Evolutionary conservation across 2,113 vertebrate genomes (phyloP), one percentile per base, ranked within the genome.

Genomic region (Petaurus breviceps): DNA sequence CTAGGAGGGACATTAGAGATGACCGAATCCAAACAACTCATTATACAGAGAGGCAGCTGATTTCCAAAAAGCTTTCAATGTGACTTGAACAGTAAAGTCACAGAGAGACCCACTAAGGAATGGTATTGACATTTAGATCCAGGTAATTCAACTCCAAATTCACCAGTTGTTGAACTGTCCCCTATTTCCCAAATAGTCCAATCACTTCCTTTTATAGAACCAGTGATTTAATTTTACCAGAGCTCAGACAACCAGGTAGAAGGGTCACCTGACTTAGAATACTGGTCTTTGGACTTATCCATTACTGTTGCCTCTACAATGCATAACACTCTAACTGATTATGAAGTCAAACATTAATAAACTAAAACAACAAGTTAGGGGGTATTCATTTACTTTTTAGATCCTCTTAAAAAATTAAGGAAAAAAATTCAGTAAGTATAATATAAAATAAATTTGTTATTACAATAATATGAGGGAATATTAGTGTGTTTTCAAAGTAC

Each of bases 391-490:
- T 23, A 51, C 22, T 1, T 61, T 46, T 46, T 77, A 14, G 25
- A 89, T 25, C 1, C 16, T 28, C 22, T 90, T 54, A 2, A 68
- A 49, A 3, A 50, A 51, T 3, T 3, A 43, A 77, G 1, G 5
- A 2, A 22, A 92, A 31, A 47, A 19, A 43, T 26, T 51, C 24
- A 90, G 0, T 93, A 92, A 93, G 49, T 12, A 93, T 23, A 94
- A 90, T 57, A 37, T n/a, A 51, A 92, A 90, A 25, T 12, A 77
- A 96, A 93, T 96, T 61, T 51, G 11, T 91, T n/a, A 93, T 53
- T 93, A 49, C 0, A 0, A 91, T 94, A 52, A 84, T 26, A 93
- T 24, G 0, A 50, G 12, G 50, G 90, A 94, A 92, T 50, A 57
- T n/a, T n/a, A 50, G 47, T 84, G 0, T 57, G 31, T 89, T 93